phyloP scores from a whole-genome alignment of 2,888 invertebrate species.

The Papilio elwesi region DNA sequence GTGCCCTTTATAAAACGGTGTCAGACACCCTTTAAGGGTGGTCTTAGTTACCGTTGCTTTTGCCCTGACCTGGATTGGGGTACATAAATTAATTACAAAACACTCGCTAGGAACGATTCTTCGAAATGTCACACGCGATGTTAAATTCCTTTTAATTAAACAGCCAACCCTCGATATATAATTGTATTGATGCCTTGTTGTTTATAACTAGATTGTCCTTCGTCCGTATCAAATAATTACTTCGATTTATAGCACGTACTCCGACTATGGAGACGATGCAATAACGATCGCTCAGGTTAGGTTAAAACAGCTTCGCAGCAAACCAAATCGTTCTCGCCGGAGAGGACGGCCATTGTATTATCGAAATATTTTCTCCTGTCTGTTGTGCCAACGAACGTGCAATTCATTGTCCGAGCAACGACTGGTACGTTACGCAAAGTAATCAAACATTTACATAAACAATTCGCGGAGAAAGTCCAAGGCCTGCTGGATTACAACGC shows the following conservation, averaged over 20 bases:
- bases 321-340: too few relatives aligned
- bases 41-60: conserved; percentile 1
- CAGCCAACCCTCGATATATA: background rate
- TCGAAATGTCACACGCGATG: conserved; percentile 16
- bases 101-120: background rate
- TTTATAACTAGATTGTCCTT: too few relatives aligned
- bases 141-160: background rate
- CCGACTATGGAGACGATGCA: too few relatives aligned
- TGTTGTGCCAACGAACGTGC: background rate
- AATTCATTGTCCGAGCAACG: conserved; percentile 6
- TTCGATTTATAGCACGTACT: too few relatives aligned
- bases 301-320: too few relatives aligned
- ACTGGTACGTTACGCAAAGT: conserved; percentile 10
- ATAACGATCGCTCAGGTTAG: too few relatives aligned
- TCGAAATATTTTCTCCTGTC: background rate
- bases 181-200: background rate
- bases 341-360: too few relatives aligned
- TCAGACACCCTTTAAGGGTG: conserved; percentile 1
- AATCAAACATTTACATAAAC: conserved; percentile 24
- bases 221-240: too few relatives aligned
- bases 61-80: conserved; percentile 4
- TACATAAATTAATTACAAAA: background rate
- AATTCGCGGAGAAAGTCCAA: conserved; percentile 28
- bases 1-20: background rate
- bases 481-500: conserved; percentile 9